Base-by-base conservation (phyloP, 1,140 invertebrate species). In the Platyscapa corneri region DNA sequence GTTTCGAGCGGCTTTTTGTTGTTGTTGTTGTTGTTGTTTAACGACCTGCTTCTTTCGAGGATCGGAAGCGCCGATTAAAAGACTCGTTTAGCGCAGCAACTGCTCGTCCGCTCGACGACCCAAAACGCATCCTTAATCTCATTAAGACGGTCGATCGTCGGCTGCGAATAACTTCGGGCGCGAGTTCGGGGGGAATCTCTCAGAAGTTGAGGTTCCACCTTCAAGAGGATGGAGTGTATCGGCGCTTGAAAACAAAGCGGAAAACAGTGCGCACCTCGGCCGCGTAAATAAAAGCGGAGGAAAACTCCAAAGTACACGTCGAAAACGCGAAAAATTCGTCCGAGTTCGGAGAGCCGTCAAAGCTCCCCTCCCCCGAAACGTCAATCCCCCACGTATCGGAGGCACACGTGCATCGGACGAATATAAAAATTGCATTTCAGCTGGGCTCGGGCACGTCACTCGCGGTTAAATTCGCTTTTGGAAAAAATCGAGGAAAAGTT, bases 341-440 rank as follows among this genome's bases (percentile, higher is more conserved):
- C 10, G 30, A 65, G 18, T 32, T 32, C 16, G 65, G 64, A 42
- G 60, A 65, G 34, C 39, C 76, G 83, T 84, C 75, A 84, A 78
- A 72, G 42, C 49, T 2, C 49, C 16, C 8, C 16, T 53, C 49
- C 18, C 16, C 60, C 49, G 0, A 46, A 72, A 46, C 78, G 78
- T 81, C 84, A 85, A 85, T 85, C 70, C n/a, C n/a, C 70, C 78
- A 85, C 23, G 34, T 74, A 34, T 37, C 42, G 46, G 18, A 37
- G 39, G 42, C 32, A 27, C 14, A 12, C 27, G 20, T 53, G 16
- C 39, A 23, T 8, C 1, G 18, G 23, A 0, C 23, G 34, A 77
- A 79, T 80, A 80, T 27, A 65, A 64, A 85, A 80, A 85, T 74
- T 85, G 60, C 67, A 85, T 85, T 85, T 85, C 14, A 34, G 10